Evolutionary conservation across 2,797 vertebrate species (phyloP), one percentile per base, ranked within the genome.

Genomic region (Bradypodion ventrale): DNA sequence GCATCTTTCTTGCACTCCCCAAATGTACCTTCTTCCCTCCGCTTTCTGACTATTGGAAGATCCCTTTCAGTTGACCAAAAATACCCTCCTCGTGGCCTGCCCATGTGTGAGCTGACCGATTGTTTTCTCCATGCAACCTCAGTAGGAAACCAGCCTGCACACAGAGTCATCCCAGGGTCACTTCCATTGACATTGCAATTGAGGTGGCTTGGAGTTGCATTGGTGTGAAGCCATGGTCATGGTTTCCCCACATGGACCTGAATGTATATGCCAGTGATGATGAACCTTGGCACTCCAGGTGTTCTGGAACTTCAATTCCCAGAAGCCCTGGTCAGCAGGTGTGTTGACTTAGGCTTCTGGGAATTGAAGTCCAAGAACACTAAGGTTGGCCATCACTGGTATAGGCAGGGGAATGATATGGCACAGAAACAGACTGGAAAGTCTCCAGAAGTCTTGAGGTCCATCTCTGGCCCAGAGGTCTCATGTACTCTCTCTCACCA

Each of bases 41-140:
- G 15, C 21, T 70, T 37, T 10, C 10, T 75, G 52, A 3, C 19
- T n/a, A 35, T 44, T 27, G 44, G 19, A 6, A 15, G 75, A 5
- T 32, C 29, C 25, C 62, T 35, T 25, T 46, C 12, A 0, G 9
- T 0, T 44, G 40, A n/a, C 23, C 29, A 60, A 42, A 68, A 29
- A 49, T 65, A 25, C 13, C 37, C 1, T 29, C 42, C 12, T 25
- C 8, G 49, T n/a, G 44, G 4, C 44, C 1, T 1, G n/a, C 40
- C 32, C 2, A 12, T 42, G 7, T 4, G 8, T 15, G 13, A 25
- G 1, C 23, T 1, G 27, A 10, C 12, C 1, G 16, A 7, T 46
- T 35, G 2, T 21, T 21, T 4, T 15, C 32, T 42, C 23, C 52
- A 35, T 19, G n/a, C n/a, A 25, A 4, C 52, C 16, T 29, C 1